Conservation (phyloP, 2,113 vertebrate species). For the Fukomys damarensis region DNA sequence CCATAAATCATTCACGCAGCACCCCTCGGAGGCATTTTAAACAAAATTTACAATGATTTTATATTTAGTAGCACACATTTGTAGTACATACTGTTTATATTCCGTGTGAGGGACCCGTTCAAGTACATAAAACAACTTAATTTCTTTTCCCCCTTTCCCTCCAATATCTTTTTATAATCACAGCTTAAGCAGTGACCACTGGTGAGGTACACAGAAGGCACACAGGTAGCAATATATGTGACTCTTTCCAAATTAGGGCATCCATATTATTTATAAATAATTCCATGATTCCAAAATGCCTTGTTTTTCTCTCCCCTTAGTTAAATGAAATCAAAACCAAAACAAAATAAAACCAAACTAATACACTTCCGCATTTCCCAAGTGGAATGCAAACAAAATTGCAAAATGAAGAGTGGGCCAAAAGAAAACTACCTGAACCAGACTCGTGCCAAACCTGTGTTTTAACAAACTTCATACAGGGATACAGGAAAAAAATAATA, state of each 20-base stretch:
- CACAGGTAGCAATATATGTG: not conserved
- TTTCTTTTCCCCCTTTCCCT: not conserved
- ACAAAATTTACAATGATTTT: not conserved
- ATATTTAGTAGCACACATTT: not conserved
- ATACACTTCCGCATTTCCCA: not conserved
- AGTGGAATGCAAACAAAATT: constrained; percentile 66
- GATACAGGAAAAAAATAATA: constrained; percentile 28
- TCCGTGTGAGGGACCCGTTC: too few relatives aligned
- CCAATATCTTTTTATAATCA: not conserved
- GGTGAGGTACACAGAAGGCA: not conserved
- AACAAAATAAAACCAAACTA: not conserved
- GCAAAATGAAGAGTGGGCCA: not conserved
- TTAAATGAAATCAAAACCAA: constrained; percentile 30
- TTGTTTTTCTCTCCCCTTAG: not conserved
- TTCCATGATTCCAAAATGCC: not conserved
- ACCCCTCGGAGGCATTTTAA: not conserved
- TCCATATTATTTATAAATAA: constrained; percentile 54
- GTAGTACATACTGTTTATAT: not conserved
- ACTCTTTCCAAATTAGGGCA: not conserved
- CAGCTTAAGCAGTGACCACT: not conserved
- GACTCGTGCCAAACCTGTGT: constrained; percentile 60
- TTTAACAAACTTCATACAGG: constrained; percentile 62
- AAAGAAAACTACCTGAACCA: constrained; percentile 51
- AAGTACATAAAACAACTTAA: not conserved
- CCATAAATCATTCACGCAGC: not conserved